Conservation (phyloP, 2,113 vertebrate genomes). For the Eupsittula cactorum region DNA sequence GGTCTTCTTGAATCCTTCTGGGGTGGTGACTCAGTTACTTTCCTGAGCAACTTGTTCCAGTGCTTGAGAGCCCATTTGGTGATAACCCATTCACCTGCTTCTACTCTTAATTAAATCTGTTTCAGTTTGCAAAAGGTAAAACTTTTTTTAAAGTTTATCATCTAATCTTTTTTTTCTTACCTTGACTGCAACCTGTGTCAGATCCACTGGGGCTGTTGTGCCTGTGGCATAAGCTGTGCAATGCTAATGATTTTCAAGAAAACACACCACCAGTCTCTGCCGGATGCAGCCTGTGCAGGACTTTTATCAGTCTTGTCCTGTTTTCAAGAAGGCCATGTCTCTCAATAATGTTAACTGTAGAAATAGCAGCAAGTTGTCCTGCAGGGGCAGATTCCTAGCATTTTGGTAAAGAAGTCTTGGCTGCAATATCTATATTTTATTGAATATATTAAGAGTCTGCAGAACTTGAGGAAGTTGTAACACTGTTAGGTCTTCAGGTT, state of each 20-base stretch:
- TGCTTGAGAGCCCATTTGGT: background rate
- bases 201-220: background rate
- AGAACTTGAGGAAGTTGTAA: background rate
- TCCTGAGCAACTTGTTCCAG: background rate
- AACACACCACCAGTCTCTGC: background rate
- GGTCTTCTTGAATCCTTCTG: background rate
- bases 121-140: background rate
- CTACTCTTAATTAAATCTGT: background rate
- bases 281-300: background rate
- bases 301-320: background rate
- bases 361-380: background rate
- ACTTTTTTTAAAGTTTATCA: constrained; percentile 1
- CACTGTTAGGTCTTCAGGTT: background rate
- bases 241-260: constrained; percentile 17
- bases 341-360: background rate
- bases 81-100: background rate
- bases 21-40: background rate
- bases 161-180: constrained; percentile 3
- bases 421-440: background rate
- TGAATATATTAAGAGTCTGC: background rate
- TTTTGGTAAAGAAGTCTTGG: background rate
- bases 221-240: constrained; percentile 5
- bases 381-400: background rate
- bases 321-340: background rate
- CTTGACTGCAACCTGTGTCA: constrained; percentile 22